phyloP scores from a whole-genome alignment of 2,113 vertebrate genomes.

The Cyphomyrus discorhynchus region DNA sequence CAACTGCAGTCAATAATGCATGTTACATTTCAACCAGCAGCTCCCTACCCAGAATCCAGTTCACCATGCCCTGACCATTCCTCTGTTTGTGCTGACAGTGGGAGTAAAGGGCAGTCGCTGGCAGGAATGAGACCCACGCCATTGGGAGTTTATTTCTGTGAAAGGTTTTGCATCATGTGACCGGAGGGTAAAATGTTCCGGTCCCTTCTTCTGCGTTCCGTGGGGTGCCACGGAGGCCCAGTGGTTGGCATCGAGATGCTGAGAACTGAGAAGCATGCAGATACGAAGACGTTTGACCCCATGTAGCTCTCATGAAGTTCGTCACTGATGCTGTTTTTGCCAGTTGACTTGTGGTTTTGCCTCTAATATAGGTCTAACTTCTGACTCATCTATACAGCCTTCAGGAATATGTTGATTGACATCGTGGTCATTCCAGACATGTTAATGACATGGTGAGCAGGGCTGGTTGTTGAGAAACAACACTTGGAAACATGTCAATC shows the following conservation, averaged over 20 bases:
- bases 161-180: not conserved
- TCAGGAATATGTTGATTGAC: not conserved
- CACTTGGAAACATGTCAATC: not conserved
- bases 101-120: not conserved
- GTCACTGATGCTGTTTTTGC: not conserved
- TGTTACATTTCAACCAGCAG: constrained; percentile 32
- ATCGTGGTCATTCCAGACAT: not conserved
- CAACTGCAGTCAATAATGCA: constrained; percentile 32
- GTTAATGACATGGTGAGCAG: not conserved
- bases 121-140: not conserved
- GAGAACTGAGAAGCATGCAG: not conserved
- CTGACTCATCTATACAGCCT: not conserved
- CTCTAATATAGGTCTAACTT: not conserved
- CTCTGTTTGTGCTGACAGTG: constrained; percentile 7
- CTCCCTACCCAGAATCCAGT: constrained; percentile 25
- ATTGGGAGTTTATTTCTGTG: not conserved
- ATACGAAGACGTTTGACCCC: not conserved
- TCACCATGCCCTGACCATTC: not conserved
- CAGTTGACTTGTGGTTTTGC: not conserved
- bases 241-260: not conserved
- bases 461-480: not conserved
- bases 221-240: not conserved
- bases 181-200: not conserved
- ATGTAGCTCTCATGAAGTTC: not conserved
- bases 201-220: not conserved